Conservation (phyloP, 1,140 invertebrate species). For the Anthonomus grandis region DNA sequence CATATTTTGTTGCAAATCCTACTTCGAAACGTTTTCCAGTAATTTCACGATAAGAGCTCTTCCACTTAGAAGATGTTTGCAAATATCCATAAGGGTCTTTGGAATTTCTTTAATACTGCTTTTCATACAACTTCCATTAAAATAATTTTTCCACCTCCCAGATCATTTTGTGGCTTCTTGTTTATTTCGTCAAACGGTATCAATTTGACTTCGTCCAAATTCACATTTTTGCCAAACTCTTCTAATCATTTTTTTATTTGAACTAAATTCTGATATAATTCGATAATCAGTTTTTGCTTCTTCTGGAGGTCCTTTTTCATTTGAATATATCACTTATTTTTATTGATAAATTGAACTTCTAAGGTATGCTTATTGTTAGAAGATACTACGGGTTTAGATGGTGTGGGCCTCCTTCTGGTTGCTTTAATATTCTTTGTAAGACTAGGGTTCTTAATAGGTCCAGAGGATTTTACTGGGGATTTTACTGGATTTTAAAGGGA, state of each 20-base stretch:
- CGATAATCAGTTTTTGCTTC: slow-evolving; percentile 39
- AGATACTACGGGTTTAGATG: too few relatives aligned
- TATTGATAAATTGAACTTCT: slow-evolving; percentile 43
- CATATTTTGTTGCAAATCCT: slow-evolving; percentile 31
- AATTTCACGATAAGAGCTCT: slow-evolving; percentile 32
- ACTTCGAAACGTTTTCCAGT: slow-evolving; percentile 33
- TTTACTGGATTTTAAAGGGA: too few relatives aligned
- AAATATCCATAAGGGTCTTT: slow-evolving; percentile 32
- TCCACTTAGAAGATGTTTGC: slow-evolving; percentile 33
- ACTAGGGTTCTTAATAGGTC: slow-evolving; percentile 9
- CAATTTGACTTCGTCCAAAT: slow-evolving; percentile 32
- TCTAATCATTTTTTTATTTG: slow-evolving; percentile 42
- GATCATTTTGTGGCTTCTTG: background rate
- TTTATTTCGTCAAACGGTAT: slow-evolving; percentile 1
- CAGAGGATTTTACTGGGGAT: slow-evolving; percentile 23
- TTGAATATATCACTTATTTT: slow-evolving; percentile 36
- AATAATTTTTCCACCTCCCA: slow-evolving; percentile 26
- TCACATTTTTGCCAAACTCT: slow-evolving; percentile 35
- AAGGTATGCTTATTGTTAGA: slow-evolving; percentile 34
- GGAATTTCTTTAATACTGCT: slow-evolving; percentile 35
- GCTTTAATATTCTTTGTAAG: slow-evolving; percentile 10
- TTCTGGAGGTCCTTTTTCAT: slow-evolving; percentile 38
- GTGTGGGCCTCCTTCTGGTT: too few relatives aligned
- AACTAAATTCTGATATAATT: slow-evolving; percentile 36
- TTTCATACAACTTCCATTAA: slow-evolving; percentile 36